Conservation (phyloP, 2,797 vertebrate species). For the Rhynchonycteris naso region DNA sequence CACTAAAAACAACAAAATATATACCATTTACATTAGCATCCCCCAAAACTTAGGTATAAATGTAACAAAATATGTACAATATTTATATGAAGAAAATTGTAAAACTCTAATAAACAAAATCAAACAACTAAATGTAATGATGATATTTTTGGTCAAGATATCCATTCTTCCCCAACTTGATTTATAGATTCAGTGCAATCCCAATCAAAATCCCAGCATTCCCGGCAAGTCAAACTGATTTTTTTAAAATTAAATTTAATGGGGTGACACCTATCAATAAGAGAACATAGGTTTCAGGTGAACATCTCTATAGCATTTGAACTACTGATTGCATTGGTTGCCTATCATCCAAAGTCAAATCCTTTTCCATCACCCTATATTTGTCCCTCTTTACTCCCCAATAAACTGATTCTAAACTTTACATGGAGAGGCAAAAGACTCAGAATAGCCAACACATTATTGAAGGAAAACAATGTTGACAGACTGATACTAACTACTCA, state of each 20-base stretch:
- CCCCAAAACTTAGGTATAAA: neutral
- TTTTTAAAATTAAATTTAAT: too few species aligned
- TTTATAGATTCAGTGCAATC: neutral
- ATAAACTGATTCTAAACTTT: slow-evolving; percentile 11
- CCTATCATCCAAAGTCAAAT: too few species aligned
- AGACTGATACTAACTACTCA: neutral
- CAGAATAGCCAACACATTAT: neutral
- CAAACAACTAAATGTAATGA: slow-evolving; percentile 3
- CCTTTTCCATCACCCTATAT: too few species aligned
- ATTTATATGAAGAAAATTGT: neutral
- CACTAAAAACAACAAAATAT: neutral
- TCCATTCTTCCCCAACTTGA: neutral
- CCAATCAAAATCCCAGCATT: slow-evolving; percentile 3
- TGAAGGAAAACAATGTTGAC: neutral
- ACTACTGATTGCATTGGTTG: too few species aligned
- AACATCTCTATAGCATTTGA: too few species aligned
- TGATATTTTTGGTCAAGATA: slow-evolving; percentile 6
- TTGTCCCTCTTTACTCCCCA: neutral
- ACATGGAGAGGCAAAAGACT: neutral
- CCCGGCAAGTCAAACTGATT: neutral
- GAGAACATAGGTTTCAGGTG: too few species aligned
- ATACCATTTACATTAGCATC: neutral
- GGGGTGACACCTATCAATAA: too few species aligned
- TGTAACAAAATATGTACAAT: neutral
- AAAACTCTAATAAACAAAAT: neutral